Conservation (phyloP, 2,888 invertebrate genomes). For the Pammene fasciana region DNA sequence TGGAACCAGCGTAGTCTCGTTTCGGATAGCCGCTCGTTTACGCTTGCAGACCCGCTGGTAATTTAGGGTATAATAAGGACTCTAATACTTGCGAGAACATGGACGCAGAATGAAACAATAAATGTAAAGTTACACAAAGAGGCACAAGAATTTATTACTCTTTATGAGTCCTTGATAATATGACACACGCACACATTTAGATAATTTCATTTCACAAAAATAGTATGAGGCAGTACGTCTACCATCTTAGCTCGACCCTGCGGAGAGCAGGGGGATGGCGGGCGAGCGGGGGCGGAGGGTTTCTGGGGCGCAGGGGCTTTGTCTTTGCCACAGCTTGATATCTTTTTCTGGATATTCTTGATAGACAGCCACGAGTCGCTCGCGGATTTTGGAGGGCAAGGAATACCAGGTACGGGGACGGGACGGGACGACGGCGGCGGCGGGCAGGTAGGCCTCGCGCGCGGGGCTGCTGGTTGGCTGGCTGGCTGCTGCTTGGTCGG, state of each 20-base stretch:
- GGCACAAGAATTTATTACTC: conserved; percentile 6
- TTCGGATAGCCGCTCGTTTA: too few relatives aligned
- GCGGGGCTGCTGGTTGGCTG: neutral
- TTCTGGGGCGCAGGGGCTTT: conserved; percentile 8
- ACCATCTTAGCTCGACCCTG: conserved; percentile 12
- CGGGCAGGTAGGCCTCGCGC: neutral
- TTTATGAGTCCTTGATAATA: too few relatives aligned
- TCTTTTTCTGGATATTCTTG: conserved; percentile 29
- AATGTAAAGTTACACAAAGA: neutral
- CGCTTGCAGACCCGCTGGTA: too few relatives aligned
- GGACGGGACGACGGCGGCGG: neutral
- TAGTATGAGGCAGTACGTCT: conserved; percentile 21
- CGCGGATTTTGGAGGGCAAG: neutral
- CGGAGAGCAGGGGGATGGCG: conserved; percentile 20
- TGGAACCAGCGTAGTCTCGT: too few relatives aligned
- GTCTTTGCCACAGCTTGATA: conserved; percentile 28
- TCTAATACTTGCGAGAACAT: too few relatives aligned
- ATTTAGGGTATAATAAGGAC: too few relatives aligned
- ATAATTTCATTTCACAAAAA: conserved; percentile 17
- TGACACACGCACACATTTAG: neutral
- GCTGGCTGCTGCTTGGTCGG: neutral
- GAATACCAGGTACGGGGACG: too few relatives aligned
- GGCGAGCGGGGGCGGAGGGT: conserved; percentile 7
- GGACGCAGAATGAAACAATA: too few relatives aligned
- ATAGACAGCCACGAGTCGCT: conserved; percentile 34